Evolutionary conservation across 2,888 invertebrate species (phyloP).

Genomic region (Maniola hyperantus): DNA sequence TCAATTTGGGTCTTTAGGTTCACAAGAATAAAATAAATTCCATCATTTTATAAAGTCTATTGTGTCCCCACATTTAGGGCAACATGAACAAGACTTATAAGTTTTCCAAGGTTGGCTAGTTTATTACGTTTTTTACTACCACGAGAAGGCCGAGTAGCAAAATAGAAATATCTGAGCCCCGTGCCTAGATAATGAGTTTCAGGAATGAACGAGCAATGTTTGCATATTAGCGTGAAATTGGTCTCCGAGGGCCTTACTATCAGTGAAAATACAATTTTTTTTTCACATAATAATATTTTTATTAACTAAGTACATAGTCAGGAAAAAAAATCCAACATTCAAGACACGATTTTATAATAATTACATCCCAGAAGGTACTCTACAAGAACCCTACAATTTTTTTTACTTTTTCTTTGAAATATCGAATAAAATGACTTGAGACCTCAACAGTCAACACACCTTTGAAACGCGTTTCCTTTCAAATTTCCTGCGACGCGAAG

Average conservation of each 20-base stretch:
- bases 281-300: too few species aligned
- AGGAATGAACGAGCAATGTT: conserved; percentile 8
- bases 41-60: conserved; percentile 6
- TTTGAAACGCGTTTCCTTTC: background rate
- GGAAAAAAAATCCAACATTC: background rate
- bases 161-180: conserved; percentile 16
- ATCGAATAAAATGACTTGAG: background rate
- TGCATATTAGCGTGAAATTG: conserved; percentile 16
- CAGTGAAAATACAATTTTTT: background rate
- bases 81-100: conserved; percentile 3
- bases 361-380: too few species aligned
- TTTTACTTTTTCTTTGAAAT: background rate
- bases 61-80: conserved; percentile 5
- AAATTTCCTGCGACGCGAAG: background rate
- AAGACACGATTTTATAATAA: background rate
- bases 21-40: conserved; percentile 1
- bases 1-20: too few species aligned
- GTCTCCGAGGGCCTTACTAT: conserved; percentile 1
- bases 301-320: background rate
- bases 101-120: conserved; percentile 17
- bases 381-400: background rate
- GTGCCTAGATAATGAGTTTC: conserved; percentile 17
- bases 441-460: background rate
- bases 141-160: conserved; percentile 7
- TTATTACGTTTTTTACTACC: conserved; percentile 17